Conservation (phyloP, 2,113 vertebrate genomes). For the Cyprinodon variegatus region DNA sequence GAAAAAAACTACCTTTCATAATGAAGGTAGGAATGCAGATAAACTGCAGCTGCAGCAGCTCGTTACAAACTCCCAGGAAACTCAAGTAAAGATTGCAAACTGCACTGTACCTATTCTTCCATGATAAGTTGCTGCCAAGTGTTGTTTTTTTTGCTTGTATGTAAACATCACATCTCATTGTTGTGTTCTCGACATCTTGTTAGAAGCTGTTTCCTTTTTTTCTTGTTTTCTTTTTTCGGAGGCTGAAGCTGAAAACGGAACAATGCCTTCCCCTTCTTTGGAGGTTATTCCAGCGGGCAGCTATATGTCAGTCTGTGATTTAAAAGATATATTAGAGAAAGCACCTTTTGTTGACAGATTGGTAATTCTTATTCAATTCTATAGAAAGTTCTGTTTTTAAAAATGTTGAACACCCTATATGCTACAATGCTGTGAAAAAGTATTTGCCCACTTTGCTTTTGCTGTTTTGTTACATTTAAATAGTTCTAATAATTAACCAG, state of each 20-base stretch:
- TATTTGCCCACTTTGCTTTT: background rate
- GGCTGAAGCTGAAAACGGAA: slow-evolving; percentile 60
- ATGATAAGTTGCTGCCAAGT: slow-evolving; percentile 57
- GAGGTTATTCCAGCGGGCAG: slow-evolving; percentile 73
- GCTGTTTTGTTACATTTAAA: background rate
- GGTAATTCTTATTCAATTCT: slow-evolving; percentile 27
- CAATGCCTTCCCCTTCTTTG: slow-evolving; percentile 60
- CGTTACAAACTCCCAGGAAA: slow-evolving; percentile 3
- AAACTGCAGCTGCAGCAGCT: slow-evolving; percentile 42
- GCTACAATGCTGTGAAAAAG: background rate
- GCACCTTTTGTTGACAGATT: slow-evolving; percentile 66
- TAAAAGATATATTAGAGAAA: slow-evolving; percentile 44
- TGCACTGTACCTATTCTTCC: slow-evolving; percentile 59
- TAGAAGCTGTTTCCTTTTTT: slow-evolving; percentile 55
- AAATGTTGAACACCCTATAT: slow-evolving; percentile 25
- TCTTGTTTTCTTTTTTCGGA: slow-evolving; percentile 1
- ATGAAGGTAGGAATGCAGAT: slow-evolving; percentile 39
- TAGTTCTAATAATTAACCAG: background rate
- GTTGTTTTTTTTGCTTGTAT: slow-evolving; percentile 64
- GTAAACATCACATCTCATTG: slow-evolving; percentile 73
- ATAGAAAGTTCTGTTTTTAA: slow-evolving; percentile 30
- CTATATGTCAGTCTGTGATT: slow-evolving; percentile 66
- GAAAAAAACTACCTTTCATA: slow-evolving; percentile 42
- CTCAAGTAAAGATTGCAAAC: slow-evolving; percentile 32
- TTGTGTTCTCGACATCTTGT: slow-evolving; percentile 64